Evolutionary conservation across 2,888 invertebrate species (phyloP), one percentile per base, ranked within the genome.

Genomic region (Molorchus minor): DNA sequence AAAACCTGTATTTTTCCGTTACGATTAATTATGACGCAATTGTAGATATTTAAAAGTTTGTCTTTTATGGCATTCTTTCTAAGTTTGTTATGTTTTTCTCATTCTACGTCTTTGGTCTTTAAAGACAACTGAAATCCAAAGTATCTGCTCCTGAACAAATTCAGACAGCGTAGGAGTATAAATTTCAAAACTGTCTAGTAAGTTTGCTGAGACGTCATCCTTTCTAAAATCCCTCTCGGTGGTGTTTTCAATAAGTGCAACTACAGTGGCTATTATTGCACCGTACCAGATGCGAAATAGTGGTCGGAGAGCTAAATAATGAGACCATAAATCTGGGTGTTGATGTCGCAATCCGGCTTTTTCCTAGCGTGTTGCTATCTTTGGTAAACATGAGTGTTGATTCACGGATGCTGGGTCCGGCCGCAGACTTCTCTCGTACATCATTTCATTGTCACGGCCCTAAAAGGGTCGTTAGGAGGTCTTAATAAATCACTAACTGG

Each of bases 401-500:
- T 72, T 72, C 72, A 71, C 67, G 66, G 62, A 60, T 65, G 65
- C 61, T 65, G 64, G 65, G 61, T 64, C 61, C 62, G 56, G 62
- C 62, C 53, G 52, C 69, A 58, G 56, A 63, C 63, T 65, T 64
- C 47, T 59, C 62, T 59, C 65, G 64, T 69, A 67, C 60, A 71
- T 69, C 67, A 69, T 68, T 44, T 54, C 43, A 58, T 62, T 71
- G 70, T 65, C 69, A 65, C 61, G 61, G 55, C 62, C 61, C 62
- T 55, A 55, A 58, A 62, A 64, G 62, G 65, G 61, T 57, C 63
- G 65, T 69, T 71, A 67, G 69, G 70, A 70, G 68, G 67, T 65
- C 66, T 71, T 72, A 71, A 75, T 76, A 74, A 75, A 75, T 76
- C 73, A 75, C 67, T 58, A 70, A 70, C 66, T 69, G 69, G 70